A percentile compares a stretch with the other conserved stretches of the same genome.
phyloP scores from a whole-genome alignment of 2,888 invertebrate genomes.

The Scaeva pyrastri region DNA sequence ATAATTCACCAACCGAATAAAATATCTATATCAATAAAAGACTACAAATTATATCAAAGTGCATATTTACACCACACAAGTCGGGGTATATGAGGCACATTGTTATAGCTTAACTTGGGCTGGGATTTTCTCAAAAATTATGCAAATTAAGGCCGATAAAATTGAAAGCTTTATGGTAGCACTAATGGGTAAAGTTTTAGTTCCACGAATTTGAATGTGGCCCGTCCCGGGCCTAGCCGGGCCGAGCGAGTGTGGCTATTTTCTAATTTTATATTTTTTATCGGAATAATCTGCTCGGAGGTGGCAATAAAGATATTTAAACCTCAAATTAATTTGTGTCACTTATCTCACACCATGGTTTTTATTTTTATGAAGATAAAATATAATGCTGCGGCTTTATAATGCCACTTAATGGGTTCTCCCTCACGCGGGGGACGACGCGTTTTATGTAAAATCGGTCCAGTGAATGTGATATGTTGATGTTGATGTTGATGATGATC shows the following conservation, averaged over 20 bases:
- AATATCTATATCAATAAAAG: slow-evolving; percentile 7
- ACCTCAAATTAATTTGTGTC: slow-evolving; percentile 23
- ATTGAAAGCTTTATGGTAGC: slow-evolving; percentile 24
- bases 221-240: too few relatives aligned
- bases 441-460: neutral
- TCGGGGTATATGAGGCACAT: neutral
- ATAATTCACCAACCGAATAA: neutral
- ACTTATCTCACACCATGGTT: slow-evolving; percentile 26
- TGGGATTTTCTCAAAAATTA: slow-evolving; percentile 10
- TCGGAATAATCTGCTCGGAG: slow-evolving; percentile 20
- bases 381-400: neutral
- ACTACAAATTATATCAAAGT: slow-evolving; percentile 10
- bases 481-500: too few relatives aligned
- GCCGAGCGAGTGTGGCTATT: neutral
- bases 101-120: slow-evolving; percentile 23
- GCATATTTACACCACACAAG: neutral
- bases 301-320: slow-evolving; percentile 25
- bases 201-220: neutral
- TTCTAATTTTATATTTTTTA: slow-evolving; percentile 12
- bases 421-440: neutral
- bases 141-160: slow-evolving; percentile 23
- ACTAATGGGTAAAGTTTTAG: slow-evolving; percentile 7
- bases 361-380: slow-evolving; percentile 13
- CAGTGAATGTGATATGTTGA: neutral
- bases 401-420: slow-evolving; percentile 7